Conservation (phyloP, 1,140 invertebrate species). For the Apocrypta bakeri region DNA sequence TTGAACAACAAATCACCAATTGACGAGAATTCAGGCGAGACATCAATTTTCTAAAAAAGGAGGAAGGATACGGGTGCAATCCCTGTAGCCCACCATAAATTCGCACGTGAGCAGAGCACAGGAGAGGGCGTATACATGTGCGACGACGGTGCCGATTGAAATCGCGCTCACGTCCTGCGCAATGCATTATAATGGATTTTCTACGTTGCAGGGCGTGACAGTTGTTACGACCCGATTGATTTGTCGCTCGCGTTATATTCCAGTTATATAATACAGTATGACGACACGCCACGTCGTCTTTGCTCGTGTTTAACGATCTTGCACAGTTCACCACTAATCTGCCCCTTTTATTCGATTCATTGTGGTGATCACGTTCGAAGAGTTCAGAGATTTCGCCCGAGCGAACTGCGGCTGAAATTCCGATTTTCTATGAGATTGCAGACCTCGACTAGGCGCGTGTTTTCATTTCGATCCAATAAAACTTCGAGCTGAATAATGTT, state of each 20-base stretch:
- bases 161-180: slow-evolving; percentile 59
- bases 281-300: neutral
- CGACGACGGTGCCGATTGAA: slow-evolving; percentile 55
- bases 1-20: neutral
- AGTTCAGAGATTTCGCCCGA: neutral
- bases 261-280: neutral
- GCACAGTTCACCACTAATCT: neutral
- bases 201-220: slow-evolving; percentile 57
- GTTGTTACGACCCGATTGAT: slow-evolving; percentile 63
- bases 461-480: neutral
- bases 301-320: slow-evolving; percentile 19
- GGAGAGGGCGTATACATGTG: slow-evolving; percentile 17
- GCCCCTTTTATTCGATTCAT: slow-evolving; percentile 17
- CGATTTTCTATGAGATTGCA: neutral
- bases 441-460: too few species aligned
- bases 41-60: neutral
- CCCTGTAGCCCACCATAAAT: slow-evolving; percentile 56
- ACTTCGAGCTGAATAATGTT: neutral
- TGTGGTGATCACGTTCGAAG: neutral
- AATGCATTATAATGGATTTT: slow-evolving; percentile 65
- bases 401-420: neutral
- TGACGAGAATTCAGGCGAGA: neutral
- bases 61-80: slow-evolving; percentile 45
- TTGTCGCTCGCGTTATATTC: slow-evolving; percentile 52
- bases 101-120: slow-evolving; percentile 42